Percentiles rank a stretch among this genome's conserved stretches.
Evolutionary conservation across 2,888 invertebrate species (phyloP).

Genomic region (Nemotelus pantherinus): DNA sequence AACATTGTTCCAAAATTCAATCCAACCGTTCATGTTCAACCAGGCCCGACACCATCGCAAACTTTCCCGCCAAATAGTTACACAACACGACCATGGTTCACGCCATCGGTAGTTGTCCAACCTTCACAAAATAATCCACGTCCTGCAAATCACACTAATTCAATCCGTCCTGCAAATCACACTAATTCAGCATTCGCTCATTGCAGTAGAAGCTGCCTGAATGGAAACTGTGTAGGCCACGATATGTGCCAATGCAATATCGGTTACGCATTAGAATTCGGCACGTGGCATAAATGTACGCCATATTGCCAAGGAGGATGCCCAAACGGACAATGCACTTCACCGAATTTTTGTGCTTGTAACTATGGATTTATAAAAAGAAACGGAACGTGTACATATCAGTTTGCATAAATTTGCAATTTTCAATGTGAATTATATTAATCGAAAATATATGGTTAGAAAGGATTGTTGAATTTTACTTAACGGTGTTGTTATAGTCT

Average conservation of each 20-base stretch:
- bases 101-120: not conserved
- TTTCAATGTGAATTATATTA: not conserved
- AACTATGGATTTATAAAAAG: conserved; percentile 68
- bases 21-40: conserved; percentile 19
- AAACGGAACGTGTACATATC: conserved; percentile 44
- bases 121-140: not conserved
- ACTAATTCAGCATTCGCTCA: not conserved
- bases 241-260: conserved; percentile 53
- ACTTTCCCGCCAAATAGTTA: not conserved
- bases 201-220: conserved; percentile 28
- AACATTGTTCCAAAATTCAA: conserved; percentile 13
- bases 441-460: too few species aligned
- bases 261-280: conserved; percentile 56
- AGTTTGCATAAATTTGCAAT: conserved; percentile 5
- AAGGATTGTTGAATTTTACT: too few species aligned
- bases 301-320: conserved; percentile 67
- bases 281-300: conserved; percentile 60
- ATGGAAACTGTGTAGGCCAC: conserved; percentile 65
- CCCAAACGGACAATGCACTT: conserved; percentile 72
- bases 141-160: not conserved
- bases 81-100: not conserved
- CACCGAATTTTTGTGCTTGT: conserved; percentile 75
- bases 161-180: not conserved
- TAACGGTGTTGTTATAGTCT: too few species aligned
- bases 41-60: not conserved